Percentiles rank a stretch among this genome's conserved stretches.
These are phyloP conservation scores for Norana najaformis DNA, from an alignment of 2,888 invertebrate species.

Conservation along the genomic window DNA sequence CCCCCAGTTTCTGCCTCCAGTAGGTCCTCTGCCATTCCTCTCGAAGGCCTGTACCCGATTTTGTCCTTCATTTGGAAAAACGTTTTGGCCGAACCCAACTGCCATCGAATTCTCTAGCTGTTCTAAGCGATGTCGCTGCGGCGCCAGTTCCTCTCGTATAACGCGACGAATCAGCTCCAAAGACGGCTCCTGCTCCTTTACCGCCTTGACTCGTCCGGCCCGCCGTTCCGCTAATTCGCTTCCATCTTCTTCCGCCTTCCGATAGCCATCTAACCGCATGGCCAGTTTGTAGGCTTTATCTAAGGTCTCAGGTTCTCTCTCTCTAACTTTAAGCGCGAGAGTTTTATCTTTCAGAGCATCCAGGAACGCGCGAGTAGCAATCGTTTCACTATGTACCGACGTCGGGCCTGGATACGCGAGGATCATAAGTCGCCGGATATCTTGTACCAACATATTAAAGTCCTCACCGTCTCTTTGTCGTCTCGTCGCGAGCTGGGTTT, in stretches of 20 bases:
- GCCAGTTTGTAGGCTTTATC: background rate
- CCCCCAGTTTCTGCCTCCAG: too few relatives aligned
- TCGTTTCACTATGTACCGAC: background rate
- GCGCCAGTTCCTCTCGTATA: background rate
- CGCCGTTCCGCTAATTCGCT: background rate
- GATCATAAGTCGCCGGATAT: background rate
- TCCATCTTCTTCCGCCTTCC: background rate
- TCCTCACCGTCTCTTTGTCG: background rate
- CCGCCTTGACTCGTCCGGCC: background rate
- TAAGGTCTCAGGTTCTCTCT: background rate
- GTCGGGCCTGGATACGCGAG: background rate
- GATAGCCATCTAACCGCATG: background rate
- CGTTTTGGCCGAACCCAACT: too few relatives aligned
- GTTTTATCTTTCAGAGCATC: background rate
- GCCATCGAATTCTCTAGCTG: too few relatives aligned
- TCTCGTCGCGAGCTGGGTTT: background rate
- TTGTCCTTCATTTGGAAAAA: too few relatives aligned
- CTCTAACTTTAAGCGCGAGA: background rate
- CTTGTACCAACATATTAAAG: background rate
- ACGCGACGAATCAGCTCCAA: background rate
- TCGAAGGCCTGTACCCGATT: too few relatives aligned
- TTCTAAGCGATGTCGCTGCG: too few relatives aligned
- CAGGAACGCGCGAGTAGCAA: background rate
- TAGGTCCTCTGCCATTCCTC: too few relatives aligned
- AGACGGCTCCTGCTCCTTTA: background rate